These are phyloP conservation scores for Drosophila maculinotata DNA, from an alignment of 2,888 invertebrate genomes.

Conservation along the genomic window DNA sequence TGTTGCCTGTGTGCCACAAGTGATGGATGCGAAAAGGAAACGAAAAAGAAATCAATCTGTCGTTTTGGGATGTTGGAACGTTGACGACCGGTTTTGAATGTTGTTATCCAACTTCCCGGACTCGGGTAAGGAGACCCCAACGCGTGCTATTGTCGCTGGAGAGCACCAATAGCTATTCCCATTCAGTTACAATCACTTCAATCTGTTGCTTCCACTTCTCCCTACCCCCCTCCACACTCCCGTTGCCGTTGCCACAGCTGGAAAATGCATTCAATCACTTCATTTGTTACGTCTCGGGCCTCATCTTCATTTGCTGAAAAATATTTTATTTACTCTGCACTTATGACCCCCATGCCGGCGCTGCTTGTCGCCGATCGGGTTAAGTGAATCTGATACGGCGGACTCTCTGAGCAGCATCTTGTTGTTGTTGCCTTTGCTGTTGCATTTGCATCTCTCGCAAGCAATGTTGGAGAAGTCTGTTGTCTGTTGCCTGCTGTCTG, in stretches of 20 bases:
- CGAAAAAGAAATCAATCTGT: constrained; percentile 61
- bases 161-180: constrained; percentile 17
- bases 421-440: constrained; percentile 16
- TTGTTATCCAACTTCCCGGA: constrained; percentile 31
- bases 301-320: constrained; percentile 42
- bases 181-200: constrained; percentile 17
- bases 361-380: constrained; percentile 66
- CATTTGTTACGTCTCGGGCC: constrained; percentile 58
- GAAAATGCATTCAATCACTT: constrained; percentile 76
- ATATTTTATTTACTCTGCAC: constrained; percentile 79
- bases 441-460: constrained; percentile 62
- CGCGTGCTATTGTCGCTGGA: constrained; percentile 72
- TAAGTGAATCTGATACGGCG: constrained; percentile 76
- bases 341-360: constrained; percentile 73
- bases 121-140: constrained; percentile 40
- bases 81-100: constrained; percentile 16
- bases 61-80: not conserved
- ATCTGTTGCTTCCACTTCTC: not conserved
- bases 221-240: constrained; percentile 6
- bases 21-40: constrained; percentile 64
- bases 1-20: constrained; percentile 34
- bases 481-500: constrained; percentile 15
- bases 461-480: constrained; percentile 3
- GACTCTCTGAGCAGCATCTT: constrained; percentile 22
- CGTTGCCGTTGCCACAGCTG: constrained; percentile 29